phyloP scores from a whole-genome alignment of 2,113 vertebrate genomes.

The Oncorhynchus gorbuscha region DNA sequence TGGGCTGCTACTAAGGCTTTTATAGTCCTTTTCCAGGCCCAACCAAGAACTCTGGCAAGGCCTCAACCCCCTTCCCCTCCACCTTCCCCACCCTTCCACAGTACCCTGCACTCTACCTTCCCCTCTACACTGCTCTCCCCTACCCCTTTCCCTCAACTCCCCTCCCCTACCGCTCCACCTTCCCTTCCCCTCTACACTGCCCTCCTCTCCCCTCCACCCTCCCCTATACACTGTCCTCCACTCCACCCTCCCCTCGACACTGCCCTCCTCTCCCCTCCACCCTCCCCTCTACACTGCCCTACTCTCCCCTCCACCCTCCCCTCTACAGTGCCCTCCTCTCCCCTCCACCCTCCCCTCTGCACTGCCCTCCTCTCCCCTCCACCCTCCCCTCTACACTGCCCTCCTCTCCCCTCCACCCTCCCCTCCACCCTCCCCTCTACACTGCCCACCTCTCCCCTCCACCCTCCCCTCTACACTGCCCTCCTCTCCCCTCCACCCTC shows the following conservation, averaged over 20 bases:
- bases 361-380: no score
- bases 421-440: no score
- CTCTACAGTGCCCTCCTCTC: no score
- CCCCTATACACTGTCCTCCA: conserved; percentile 66
- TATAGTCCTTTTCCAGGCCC: conserved; percentile 84
- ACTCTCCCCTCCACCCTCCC: neutral
- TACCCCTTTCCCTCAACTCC: conserved; percentile 46
- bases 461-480: no score
- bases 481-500: no score
- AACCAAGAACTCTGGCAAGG: conserved; percentile 78
- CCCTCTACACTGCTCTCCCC: conserved; percentile 65
- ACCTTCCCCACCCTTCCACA: conserved; percentile 37
- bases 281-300: no score
- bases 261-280: neutral
- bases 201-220: conserved; percentile 61
- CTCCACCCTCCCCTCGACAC: conserved; percentile 48
- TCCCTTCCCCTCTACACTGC: conserved; percentile 54
- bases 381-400: no score
- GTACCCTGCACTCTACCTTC: conserved; percentile 78
- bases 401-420: no score
- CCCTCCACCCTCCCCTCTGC: no score
- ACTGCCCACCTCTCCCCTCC: no score
- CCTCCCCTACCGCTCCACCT: conserved; percentile 36
- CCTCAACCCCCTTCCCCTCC: conserved; percentile 48
- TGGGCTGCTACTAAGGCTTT: conserved; percentile 81